phyloP scores from a whole-genome alignment of 2,888 invertebrate species.

The Drosophila emarginata region DNA sequence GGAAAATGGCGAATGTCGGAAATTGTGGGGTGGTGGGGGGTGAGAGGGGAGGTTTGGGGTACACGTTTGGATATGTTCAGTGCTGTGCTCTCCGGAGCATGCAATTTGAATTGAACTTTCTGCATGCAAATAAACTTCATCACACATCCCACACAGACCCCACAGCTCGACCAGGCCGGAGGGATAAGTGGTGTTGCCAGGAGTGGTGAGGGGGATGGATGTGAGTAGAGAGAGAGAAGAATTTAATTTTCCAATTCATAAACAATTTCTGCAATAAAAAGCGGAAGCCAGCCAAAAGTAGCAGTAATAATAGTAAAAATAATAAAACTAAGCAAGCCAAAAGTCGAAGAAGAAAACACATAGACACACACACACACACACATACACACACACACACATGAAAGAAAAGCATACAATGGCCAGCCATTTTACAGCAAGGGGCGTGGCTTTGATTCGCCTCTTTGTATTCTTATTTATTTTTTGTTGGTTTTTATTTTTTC shows the following conservation, averaged over 20 bases:
- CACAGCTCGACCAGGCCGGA: background rate
- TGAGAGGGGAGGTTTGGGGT: conserved; percentile 1
- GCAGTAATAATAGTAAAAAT: conserved; percentile 64
- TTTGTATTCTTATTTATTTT: conserved; percentile 30
- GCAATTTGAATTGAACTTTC: conserved; percentile 75
- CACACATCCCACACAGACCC: conserved; percentile 16
- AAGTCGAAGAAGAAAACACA: background rate
- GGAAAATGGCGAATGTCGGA: too few relatives aligned
- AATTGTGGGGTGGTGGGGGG: background rate
- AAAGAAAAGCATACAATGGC: background rate
- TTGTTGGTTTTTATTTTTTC: conserved; percentile 28
- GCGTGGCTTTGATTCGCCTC: conserved; percentile 52
- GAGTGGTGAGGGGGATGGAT: background rate
- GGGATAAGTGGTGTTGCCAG: background rate
- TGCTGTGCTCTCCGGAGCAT: conserved; percentile 63
- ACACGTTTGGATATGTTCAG: conserved; percentile 46
- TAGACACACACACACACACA: conserved; percentile 29
- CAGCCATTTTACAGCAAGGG: conserved; percentile 11
- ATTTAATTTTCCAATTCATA: conserved; percentile 76
- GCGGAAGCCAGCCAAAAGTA: conserved; percentile 48
- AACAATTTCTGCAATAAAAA: conserved; percentile 72
- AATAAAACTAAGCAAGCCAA: conserved; percentile 40
- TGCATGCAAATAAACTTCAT: conserved; percentile 63
- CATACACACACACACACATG: conserved; percentile 25
- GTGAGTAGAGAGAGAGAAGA: conserved; percentile 41